These are phyloP conservation scores for Helicoverpa armigera DNA, from an alignment of 1,140 invertebrate genomes.

Conservation along the genomic window DNA sequence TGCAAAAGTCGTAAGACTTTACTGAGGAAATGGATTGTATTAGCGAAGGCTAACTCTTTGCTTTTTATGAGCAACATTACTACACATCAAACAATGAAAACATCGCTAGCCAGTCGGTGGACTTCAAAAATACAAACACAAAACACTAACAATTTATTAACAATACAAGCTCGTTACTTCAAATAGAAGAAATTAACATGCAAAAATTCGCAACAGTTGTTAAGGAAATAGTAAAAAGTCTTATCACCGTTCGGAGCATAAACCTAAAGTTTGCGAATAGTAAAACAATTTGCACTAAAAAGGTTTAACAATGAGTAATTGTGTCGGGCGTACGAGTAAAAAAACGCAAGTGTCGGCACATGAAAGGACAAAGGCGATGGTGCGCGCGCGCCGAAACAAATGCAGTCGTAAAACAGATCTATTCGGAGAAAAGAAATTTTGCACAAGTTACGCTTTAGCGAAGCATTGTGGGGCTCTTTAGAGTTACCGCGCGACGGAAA, in stretches of 20 bases:
- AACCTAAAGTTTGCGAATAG: slow-evolving; percentile 58
- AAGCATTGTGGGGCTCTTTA: slow-evolving; percentile 54
- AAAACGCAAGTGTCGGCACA: slow-evolving; percentile 52
- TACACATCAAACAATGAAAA: slow-evolving; percentile 39
- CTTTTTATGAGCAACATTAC: slow-evolving; percentile 29
- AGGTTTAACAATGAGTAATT: slow-evolving; percentile 65
- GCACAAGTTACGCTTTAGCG: slow-evolving; percentile 65
- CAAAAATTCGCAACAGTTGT: slow-evolving; percentile 18
- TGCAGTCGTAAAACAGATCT: slow-evolving; percentile 67
- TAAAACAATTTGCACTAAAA: slow-evolving; percentile 61
- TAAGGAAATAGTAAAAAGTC: slow-evolving; percentile 38
- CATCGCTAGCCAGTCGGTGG: slow-evolving; percentile 26
- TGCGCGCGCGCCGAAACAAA: slow-evolving; percentile 64
- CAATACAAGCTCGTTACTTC: slow-evolving; percentile 37
- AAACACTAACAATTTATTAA: slow-evolving; percentile 36
- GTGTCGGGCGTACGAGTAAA: slow-evolving; percentile 42
- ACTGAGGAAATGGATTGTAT: slow-evolving; percentile 29
- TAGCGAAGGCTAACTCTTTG: slow-evolving; percentile 24
- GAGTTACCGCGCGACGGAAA: slow-evolving; percentile 29
- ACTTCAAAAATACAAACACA: slow-evolving; percentile 35
- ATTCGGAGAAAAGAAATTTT: slow-evolving; percentile 83
- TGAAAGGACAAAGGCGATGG: slow-evolving; percentile 48
- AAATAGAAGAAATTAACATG: slow-evolving; percentile 43
- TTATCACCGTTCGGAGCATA: slow-evolving; percentile 40
- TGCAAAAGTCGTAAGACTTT: slow-evolving; percentile 35